Evolutionary conservation across 2,113 vertebrate genomes (phyloP), one percentile per base, ranked within the genome.

Genomic region (Apus apus): DNA sequence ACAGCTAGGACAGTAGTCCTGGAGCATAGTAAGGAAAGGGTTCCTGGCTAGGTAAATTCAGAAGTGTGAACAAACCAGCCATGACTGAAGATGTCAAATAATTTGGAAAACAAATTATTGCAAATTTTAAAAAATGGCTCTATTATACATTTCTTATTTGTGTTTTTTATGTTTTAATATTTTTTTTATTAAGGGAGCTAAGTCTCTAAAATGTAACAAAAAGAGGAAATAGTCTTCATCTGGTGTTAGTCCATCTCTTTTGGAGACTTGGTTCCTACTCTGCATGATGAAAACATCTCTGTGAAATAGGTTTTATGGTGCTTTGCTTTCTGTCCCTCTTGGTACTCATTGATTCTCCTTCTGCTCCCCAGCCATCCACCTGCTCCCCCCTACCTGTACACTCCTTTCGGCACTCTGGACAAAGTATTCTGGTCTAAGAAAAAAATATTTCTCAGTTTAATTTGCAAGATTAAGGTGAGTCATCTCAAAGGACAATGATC

Each of bases 361-460:
- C 66, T 53, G 8, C 27, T 92, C n/a, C 20, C 17, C 15, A 80
- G 7, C 16, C 21, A 11, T 51, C 38, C 30, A 72, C 19, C 17
- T 15, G 13, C 4, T 8, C 5, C 4, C 4, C 16, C 0, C 5
- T 3, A 4, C 32, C 8, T 5, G 5, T 22, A 13, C 10, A 75
- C 13, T 2, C 16, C 13, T 85, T 82, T 68, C 68, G 16, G 5
- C 22, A 20, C 7, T 58, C 25, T 53, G 64, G 25, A 14, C 15
- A 64, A 76, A 78, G 21, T 87, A 30, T 61, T 94, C 85, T 76
- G 7, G 5, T 75, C 46, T 54, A 76, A 51, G 29, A 89, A 94
- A 22, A 15, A 85, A 82, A 6, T 53, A 40, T 25, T 90, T 86
- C 27, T 84, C 11, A 22, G 20, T 90, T 74, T 73, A 56, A 51